phyloP scores from a whole-genome alignment of 1,140 invertebrate genomes.

The Phocides pigmalion region DNA sequence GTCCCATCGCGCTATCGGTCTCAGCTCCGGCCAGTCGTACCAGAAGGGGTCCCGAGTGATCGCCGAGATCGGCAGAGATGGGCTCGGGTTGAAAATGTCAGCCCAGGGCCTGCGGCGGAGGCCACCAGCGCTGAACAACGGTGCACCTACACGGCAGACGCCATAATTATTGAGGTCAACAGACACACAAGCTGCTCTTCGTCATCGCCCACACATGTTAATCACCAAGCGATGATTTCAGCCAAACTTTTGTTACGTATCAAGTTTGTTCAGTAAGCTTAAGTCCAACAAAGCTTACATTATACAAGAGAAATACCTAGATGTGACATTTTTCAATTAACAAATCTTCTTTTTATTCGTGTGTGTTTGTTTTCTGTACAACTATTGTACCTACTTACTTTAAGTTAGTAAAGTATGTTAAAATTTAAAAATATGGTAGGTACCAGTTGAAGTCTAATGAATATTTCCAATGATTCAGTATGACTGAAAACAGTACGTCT shows the following conservation, averaged over 20 bases:
- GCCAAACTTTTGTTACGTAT: slow-evolving; percentile 35
- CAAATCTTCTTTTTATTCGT: not conserved
- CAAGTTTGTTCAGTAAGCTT: slow-evolving; percentile 7
- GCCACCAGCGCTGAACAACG: slow-evolving; percentile 87
- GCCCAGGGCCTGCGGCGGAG: slow-evolving; percentile 87
- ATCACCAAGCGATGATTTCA: slow-evolving; percentile 43
- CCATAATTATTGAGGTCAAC: slow-evolving; percentile 63
- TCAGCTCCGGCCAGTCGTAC: slow-evolving; percentile 91
- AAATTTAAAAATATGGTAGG: too few species aligned
- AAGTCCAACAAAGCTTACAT: slow-evolving; percentile 7
- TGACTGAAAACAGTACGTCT: too few species aligned
- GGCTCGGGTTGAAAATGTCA: slow-evolving; percentile 90
- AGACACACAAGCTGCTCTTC: slow-evolving; percentile 56
- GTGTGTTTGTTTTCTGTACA: not conserved
- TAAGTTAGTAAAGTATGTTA: too few species aligned
- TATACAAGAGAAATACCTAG: slow-evolving; percentile 12
- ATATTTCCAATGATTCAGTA: too few species aligned
- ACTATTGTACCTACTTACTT: too few species aligned
- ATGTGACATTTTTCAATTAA: not conserved
- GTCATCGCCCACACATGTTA: slow-evolving; percentile 58
- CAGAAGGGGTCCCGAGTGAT: slow-evolving; percentile 94
- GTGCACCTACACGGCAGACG: slow-evolving; percentile 84
- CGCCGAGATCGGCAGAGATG: slow-evolving; percentile 89
- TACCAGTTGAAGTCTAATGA: not conserved
- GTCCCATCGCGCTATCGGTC: slow-evolving; percentile 87